Conservation (phyloP, 2,888 invertebrate species). For the Aphodius sticticus region DNA sequence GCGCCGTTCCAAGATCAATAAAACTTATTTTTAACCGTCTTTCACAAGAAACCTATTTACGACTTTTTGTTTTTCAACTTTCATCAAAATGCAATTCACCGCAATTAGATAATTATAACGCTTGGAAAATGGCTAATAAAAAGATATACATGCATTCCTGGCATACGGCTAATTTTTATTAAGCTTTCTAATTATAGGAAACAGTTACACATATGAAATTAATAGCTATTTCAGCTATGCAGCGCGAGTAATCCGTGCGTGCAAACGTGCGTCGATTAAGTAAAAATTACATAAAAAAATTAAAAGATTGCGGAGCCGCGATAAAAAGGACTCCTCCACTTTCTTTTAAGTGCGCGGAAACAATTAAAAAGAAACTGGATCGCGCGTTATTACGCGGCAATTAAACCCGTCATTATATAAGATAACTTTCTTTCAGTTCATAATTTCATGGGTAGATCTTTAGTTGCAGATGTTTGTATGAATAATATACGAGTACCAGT, state of each 20-base stretch:
- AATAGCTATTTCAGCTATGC: background rate
- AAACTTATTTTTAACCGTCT: too few species aligned
- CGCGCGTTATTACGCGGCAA: background rate
- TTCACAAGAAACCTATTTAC: background rate
- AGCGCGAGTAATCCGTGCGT: background rate
- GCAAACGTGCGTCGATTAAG: background rate
- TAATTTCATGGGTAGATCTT: background rate
- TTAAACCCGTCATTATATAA: background rate
- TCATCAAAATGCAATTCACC: background rate
- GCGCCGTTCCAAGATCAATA: too few species aligned
- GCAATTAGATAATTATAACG: background rate
- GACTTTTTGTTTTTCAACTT: background rate
- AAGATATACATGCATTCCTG: background rate
- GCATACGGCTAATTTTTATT: background rate
- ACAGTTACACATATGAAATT: background rate
- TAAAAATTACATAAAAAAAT: slow-evolving; percentile 4
- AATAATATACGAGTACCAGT: too few species aligned
- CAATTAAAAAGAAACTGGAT: slow-evolving; percentile 4
- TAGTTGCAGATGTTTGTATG: background rate
- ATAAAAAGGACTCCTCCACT: background rate
- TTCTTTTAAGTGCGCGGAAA: background rate
- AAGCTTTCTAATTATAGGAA: background rate
- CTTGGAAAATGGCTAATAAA: background rate
- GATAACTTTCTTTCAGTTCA: background rate
- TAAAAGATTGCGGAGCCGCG: background rate